Evolutionary conservation across 2,888 invertebrate species (phyloP), one percentile per base, ranked within the genome.

Genomic region (Himalopsyche kuldschensis): DNA sequence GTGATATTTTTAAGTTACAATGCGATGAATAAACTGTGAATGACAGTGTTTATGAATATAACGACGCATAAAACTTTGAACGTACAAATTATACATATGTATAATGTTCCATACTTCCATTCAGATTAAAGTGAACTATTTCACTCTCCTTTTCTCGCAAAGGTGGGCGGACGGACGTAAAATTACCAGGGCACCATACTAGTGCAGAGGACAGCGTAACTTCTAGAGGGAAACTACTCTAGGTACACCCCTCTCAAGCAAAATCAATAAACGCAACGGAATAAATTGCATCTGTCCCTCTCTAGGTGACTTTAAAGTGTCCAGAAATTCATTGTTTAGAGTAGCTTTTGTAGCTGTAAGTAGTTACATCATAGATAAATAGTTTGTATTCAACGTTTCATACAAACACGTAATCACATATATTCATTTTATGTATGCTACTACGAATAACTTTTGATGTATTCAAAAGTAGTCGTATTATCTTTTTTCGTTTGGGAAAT

Each of bases 241-340:
- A 76, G 24, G 76, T 76, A 41, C 76, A 76, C 31, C 32, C 41
- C 32, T 27, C 69, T 27, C 69, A 41, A 76, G 76, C 35, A 69
- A 76, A 76, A 76, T 76, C 76, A 76, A 76, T 76, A 76, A 76
- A 76, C 32, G 76, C 76, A 76, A 76, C 76, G 76, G 76, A 76
- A 76, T 41, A 41, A 76, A 32, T 32, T 76, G 76, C 76, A 76
- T 41, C 76, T 76, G 35, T 76, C 76, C 76, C 76, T 76, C 76
- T 35, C 76, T 76, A 32, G 76, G 32, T 27, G 32, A 32, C n/a
- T 76, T 76, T 41, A 76, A 41, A 35, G 10, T 41, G 76, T 41
- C 76, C 76, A 76, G 76, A 69, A n/a, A 15, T 27, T 27, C 69
- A 69, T 69, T 30, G 24, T 27, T 27, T 30, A 69, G 11, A 30